Evolutionary conservation across 92 coral and sea anemone species (phyloP).

Genomic region (Zoanthus sansibaricus): DNA sequence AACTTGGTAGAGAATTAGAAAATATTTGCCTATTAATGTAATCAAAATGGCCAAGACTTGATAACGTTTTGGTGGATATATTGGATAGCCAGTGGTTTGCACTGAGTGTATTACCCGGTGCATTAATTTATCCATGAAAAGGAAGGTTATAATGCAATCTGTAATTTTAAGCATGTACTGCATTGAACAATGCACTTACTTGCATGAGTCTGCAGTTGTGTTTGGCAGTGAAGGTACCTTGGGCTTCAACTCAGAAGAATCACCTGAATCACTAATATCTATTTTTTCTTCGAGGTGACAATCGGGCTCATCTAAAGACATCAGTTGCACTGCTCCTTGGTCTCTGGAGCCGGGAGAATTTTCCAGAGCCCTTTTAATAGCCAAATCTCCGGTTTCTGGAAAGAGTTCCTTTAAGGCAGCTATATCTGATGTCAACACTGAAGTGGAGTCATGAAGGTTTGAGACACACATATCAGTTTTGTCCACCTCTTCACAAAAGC

Average conservation of each 20-base stretch:
- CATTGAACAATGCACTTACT: background rate
- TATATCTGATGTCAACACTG: background rate
- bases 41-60: too few species aligned
- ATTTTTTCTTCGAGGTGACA: background rate
- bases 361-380: conserved; percentile 2
- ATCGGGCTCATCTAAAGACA: conserved; percentile 9
- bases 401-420: background rate
- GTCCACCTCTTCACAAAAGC: background rate
- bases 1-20: too few species aligned
- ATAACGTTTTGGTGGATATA: too few species aligned
- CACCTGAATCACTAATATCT: background rate
- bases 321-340: background rate
- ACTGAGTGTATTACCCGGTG: too few species aligned
- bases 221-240: conserved; percentile 1
- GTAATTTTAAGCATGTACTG: background rate
- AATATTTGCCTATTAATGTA: too few species aligned
- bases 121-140: too few species aligned
- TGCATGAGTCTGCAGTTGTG: background rate
- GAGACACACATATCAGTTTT: background rate
- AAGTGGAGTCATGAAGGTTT: background rate
- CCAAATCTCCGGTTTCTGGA: background rate
- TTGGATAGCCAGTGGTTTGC: too few species aligned
- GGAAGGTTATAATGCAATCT: background rate
- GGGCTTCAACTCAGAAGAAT: background rate
- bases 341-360: conserved; percentile 4